Evolutionary conservation across 92 coral and sea anemone species (phyloP).

Genomic region (Zoanthus solanderi): DNA sequence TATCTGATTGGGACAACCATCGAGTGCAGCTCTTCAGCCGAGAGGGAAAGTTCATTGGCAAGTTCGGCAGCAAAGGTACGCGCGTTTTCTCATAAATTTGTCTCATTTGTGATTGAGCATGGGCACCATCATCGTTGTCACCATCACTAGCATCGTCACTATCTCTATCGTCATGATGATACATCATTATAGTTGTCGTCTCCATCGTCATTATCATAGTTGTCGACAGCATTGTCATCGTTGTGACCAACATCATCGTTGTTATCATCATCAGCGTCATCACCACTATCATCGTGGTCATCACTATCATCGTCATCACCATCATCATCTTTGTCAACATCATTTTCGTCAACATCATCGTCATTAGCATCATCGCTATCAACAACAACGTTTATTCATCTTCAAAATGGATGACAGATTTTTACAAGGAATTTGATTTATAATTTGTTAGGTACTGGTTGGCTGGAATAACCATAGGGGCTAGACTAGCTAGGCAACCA

Average conservation of each 20-base stretch:
- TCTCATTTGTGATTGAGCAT: background rate
- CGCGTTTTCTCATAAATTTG: too few relatives aligned
- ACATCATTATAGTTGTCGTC: background rate
- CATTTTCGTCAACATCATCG: too few relatives aligned
- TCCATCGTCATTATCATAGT: background rate
- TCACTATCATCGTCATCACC: background rate
- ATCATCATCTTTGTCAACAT: too few relatives aligned
- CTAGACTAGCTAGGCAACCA: too few relatives aligned
- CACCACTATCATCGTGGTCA: background rate
- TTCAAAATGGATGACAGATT: too few relatives aligned
- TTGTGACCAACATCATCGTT: background rate
- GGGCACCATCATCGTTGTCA: background rate
- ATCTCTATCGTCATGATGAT: background rate
- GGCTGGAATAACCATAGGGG: too few relatives aligned
- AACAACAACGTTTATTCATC: too few relatives aligned
- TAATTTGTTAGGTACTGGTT: too few relatives aligned
- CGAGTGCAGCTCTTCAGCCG: constrained; percentile 90
- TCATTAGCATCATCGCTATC: too few relatives aligned
- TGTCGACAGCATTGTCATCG: background rate
- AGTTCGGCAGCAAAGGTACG: constrained; percentile 93
- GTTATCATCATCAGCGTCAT: background rate
- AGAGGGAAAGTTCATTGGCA: constrained; percentile 82
- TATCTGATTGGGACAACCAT: constrained; percentile 92
- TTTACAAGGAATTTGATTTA: too few relatives aligned
- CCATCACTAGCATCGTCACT: background rate